Evolutionary conservation across 1,140 invertebrate genomes (phyloP), one percentile per base, ranked within the genome.

Genomic region (Drosophila gunungcola): DNA sequence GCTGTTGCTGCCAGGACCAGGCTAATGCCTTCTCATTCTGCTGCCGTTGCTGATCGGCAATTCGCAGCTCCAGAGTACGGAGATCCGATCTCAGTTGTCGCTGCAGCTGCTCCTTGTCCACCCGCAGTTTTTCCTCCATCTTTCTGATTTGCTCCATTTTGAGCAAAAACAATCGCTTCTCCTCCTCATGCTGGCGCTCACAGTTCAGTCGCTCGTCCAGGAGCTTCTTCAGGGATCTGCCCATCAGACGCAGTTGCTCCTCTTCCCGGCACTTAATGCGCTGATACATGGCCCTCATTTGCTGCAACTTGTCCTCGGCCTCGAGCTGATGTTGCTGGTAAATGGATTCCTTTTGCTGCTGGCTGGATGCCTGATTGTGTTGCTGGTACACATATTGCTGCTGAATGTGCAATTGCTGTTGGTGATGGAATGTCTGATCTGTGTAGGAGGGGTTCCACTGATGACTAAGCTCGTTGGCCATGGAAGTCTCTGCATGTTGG

Each of bases 91-190:
- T 29, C 2, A 85, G 11, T 12, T 77, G 43, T 3, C 34, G 43
- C 1, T 63, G 55, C n/a, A 76, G 10, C 7, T 73, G 56, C 11
- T 52, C 49, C 11, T 51, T 85, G 7, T 61, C 45, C 0, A 52
- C 12, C 39, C 63, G 46, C 2, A 84, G 57, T 7, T 32, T 48
- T 0, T 73, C 77, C 57, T 85, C 80, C 3, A 69, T 34, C 27
- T 85, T 77, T 16, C 56, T 80, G 16, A 54, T 73, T 9, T 83
- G 49, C 1, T 68, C 36, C 80, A 86, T 84, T 54, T 89, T 84
- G 11, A 58, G 36, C 38, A 64, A 39, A 6, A 73, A 89, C 2
- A 54, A 2, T 1, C 84, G 72, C 29, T 83, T 69, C 21, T 79
- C 64, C 1, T 79, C 75, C 2, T 62, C 80, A 54, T 88, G 69